A percentile compares a stretch with the other conserved stretches of the same genome.
These are phyloP conservation scores for Trogon melanurus DNA, from an alignment of 2,113 vertebrate species.

Conservation along the genomic window DNA sequence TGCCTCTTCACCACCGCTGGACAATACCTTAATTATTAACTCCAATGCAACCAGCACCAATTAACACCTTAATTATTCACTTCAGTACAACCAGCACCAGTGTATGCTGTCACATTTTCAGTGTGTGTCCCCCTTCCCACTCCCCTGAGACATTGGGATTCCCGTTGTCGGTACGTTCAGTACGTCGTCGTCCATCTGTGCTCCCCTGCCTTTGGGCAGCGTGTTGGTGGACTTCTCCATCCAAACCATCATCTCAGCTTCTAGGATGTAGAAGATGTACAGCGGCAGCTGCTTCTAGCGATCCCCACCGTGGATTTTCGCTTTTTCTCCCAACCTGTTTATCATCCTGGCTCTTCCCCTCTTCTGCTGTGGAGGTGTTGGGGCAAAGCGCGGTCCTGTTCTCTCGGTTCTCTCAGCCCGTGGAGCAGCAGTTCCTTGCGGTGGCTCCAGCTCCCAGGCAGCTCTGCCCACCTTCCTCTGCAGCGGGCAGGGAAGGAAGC, in stretches of 20 bases:
- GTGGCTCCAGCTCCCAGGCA: neutral
- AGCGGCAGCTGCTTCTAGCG: neutral
- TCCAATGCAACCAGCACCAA: neutral
- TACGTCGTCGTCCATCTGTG: no score
- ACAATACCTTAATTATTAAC: neutral
- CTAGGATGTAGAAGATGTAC: neutral
- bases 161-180: accelerated
- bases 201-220: neutral
- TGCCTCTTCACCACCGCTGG: neutral
- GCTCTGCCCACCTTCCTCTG: neutral
- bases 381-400: neutral
- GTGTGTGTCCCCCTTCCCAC: neutral
- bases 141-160: neutral
- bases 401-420: neutral
- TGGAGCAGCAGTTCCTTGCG: neutral
- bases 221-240: neutral
- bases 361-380: neutral
- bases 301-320: neutral
- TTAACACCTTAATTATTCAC: neutral
- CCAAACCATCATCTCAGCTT: neutral
- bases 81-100: neutral
- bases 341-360: neutral
- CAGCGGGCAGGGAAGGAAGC: neutral
- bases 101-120: neutral
- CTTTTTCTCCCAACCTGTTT: neutral